Evolutionary conservation across 2,888 invertebrate genomes (phyloP), one percentile per base, ranked within the genome.

Genomic region (Laothoe populi): DNA sequence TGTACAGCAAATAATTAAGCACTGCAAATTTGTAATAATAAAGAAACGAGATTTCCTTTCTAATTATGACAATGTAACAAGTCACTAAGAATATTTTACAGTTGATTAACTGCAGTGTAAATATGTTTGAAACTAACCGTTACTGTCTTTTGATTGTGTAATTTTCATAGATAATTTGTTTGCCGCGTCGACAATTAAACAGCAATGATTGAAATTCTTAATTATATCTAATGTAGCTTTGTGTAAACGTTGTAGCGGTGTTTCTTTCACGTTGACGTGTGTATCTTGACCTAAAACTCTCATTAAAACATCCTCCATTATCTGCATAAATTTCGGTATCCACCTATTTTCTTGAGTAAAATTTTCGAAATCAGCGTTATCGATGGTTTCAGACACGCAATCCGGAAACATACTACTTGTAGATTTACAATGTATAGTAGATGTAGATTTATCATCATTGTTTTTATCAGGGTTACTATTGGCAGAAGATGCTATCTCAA

Each of bases 231-330:
- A 75, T 3, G 81, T 72, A 1, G 89, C 89, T 71, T 91, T 90
- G 16, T 81, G 79, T 13, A 91, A 67, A 44, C 80, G 86, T 87
- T 86, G 87, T 0, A 88, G 88, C 0, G 83, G 83, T 65, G 84
- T 69, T 10, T 70, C 66, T 19, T 65, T 70, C 46, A 77, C 67
- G 31, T 66, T 60, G 66, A 73, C 79, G 1, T 66, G 48, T 0
- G 82, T 73, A 23, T 83, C 77, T 63, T 75, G 78, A 19, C 79
- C 77, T 62, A 91, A 71, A 40, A 89, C 73, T 64, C 84, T 82
- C 38, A 80, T 78, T 31, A 92, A 67, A 8, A 78, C 84, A 63
- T 90, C 88, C 70, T 90, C 90, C 89, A 92, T 90, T 75, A 89
- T 87, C 73, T 90, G 88, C 16, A 82, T 71, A 66, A 87, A 90